Evolutionary conservation across 2,113 vertebrate genomes (phyloP).

Genomic region (Apaloderma vittatum): DNA sequence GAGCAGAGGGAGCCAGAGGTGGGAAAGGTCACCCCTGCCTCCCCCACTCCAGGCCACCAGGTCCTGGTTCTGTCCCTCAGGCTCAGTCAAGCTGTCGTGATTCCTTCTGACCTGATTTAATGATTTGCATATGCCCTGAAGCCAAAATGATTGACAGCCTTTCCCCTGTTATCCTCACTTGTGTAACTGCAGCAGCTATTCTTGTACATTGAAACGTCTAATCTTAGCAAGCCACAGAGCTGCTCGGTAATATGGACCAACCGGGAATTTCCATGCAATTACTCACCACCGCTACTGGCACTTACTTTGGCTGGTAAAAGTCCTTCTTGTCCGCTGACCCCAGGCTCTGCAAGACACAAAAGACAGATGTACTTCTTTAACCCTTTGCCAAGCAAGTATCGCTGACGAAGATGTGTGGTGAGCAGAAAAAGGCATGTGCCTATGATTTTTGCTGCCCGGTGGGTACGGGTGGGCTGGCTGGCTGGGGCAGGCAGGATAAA

Average conservation of each 20-base stretch:
- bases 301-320: constrained; percentile 86
- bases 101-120: neutral
- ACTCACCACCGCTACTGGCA: constrained; percentile 32
- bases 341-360: constrained; percentile 83
- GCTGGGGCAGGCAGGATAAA: neutral
- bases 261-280: constrained; percentile 42
- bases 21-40: neutral
- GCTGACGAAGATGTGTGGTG: neutral
- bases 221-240: constrained; percentile 49
- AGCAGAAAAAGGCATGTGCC: neutral
- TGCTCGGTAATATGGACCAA: neutral
- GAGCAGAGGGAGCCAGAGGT: neutral
- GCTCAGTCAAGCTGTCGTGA: neutral
- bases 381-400: neutral
- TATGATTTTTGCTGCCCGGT: rapidly evolving
- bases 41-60: neutral
- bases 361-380: neutral
- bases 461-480: neutral
- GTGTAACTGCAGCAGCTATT: constrained; percentile 68
- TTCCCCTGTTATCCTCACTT: constrained; percentile 19
- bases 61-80: neutral
- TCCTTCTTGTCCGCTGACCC: constrained; percentile 88
- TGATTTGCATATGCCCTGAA: constrained; percentile 30
- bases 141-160: constrained; percentile 42
- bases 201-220: constrained; percentile 21